Base-by-base conservation (phyloP, 1,140 invertebrate genomes). In the Drosophila willistoni region DNA sequence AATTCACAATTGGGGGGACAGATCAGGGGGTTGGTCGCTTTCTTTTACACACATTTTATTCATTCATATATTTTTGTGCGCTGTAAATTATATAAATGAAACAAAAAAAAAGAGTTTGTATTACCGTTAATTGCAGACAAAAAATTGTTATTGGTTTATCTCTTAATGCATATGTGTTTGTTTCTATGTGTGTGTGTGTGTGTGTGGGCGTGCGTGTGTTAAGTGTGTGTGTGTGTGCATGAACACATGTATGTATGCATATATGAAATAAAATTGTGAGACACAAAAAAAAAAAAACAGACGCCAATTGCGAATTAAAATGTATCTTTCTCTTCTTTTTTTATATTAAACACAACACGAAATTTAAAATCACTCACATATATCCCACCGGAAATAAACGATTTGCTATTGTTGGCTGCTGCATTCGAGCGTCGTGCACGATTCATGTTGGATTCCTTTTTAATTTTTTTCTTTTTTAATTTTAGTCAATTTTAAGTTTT, bases 21-120 rank as follows among this genome's bases (percentile, higher is more conserved):
- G 44, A 19, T 51, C 44, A 51, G 14, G 44, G 44, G 44, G 17
- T 19, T 51, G 44, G 44, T 17, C 44, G 44, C 44, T 51, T 51
- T 51, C 17, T 19, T 51, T 51, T 73, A 84, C 76, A 89, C 73
- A 89, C 84, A 87, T 81, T 87, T 61, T 80, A 44, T 51, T 78
- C 64, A 67, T 73, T 78, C 61, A 67, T 73, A 73, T 78, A 13
- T 81, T 55, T 34, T 77, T 79, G 84, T 89, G 84, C 84, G 78
- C 84, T 89, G 84, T 71, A 89, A 89, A 89, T 89, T 89, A 87
- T 87, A 87, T 77, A 77, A 79, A 79, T 73, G 65, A 76, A 76
- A 76, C n/a, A 67, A 83, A 80, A 89, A 39, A 39, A 12, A 89
- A 83, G 29, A 83, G 29, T 29, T 66, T 71, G 64, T 77, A 79